Conservation (phyloP, 2,113 vertebrate genomes). For the Zosterops hypoxanthus region DNA sequence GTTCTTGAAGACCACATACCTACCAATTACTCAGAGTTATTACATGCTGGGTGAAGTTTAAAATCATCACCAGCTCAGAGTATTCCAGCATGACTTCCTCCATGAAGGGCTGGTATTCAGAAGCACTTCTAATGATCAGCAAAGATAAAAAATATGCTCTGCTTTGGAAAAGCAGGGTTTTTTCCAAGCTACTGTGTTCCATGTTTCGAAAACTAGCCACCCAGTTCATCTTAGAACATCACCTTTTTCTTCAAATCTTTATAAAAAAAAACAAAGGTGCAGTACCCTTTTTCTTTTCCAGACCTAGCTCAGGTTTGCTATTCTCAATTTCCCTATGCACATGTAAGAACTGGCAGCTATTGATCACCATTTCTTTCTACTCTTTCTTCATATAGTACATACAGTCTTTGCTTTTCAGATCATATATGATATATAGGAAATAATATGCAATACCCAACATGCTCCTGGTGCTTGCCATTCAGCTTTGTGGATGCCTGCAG, state of each 20-base stretch:
- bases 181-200: background rate
- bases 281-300: background rate
- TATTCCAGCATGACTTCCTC: slow-evolving; percentile 1
- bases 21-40: background rate
- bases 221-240: background rate
- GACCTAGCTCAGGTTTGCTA: background rate
- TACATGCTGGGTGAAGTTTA: slow-evolving; percentile 9
- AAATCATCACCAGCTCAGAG: background rate
- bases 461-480: background rate
- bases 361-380: background rate
- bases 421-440: background rate
- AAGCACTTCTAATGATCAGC: background rate
- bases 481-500: background rate
- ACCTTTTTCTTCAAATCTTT: background rate
- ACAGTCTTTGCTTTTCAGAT: background rate
- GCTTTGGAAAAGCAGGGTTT: background rate
- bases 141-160: background rate
- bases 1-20: background rate
- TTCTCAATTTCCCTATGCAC: background rate
- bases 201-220: background rate
- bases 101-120: background rate
- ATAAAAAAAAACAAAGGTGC: background rate
- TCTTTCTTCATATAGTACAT: background rate
- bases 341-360: background rate
- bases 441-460: background rate